phyloP scores from a whole-genome alignment of 2,888 invertebrate genomes.

The Tipula unca region DNA sequence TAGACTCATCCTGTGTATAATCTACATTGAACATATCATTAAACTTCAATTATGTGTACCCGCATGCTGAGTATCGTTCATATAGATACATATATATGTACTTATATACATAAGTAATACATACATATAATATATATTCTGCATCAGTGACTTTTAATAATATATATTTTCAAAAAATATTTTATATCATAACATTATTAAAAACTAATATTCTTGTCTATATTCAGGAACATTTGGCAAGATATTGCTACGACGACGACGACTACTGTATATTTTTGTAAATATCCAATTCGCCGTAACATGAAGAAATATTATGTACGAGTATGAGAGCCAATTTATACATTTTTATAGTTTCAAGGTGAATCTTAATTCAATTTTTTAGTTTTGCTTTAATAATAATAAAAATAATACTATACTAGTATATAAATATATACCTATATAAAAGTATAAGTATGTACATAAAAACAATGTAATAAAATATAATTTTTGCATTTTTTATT shows the following conservation, averaged over 20 bases:
- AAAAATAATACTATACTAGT: background rate
- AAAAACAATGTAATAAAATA: background rate
- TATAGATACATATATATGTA: background rate
- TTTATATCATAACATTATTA: background rate
- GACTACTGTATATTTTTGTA: background rate
- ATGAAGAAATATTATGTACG: background rate
- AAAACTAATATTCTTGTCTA: background rate
- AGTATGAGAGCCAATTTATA: background rate
- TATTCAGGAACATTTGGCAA: background rate
- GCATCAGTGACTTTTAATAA: background rate
- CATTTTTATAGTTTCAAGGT: background rate
- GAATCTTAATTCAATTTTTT: background rate
- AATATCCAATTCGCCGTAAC: background rate
- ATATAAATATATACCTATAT: background rate
- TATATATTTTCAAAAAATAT: background rate
- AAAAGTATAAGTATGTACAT: background rate
- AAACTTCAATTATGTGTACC: background rate
- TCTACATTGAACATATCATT: background rate
- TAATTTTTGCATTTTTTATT: slow-evolving; percentile 3
- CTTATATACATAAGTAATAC: background rate
- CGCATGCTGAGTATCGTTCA: too few relatives aligned
- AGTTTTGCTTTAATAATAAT: background rate
- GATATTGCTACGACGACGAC: background rate
- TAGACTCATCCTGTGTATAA: background rate
- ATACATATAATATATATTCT: background rate